A percentile compares a stretch with the other conserved stretches of the same genome.
These are phyloP conservation scores for Rhineura floridana DNA, from an alignment of 2,113 vertebrate genomes.

Conservation along the genomic window DNA sequence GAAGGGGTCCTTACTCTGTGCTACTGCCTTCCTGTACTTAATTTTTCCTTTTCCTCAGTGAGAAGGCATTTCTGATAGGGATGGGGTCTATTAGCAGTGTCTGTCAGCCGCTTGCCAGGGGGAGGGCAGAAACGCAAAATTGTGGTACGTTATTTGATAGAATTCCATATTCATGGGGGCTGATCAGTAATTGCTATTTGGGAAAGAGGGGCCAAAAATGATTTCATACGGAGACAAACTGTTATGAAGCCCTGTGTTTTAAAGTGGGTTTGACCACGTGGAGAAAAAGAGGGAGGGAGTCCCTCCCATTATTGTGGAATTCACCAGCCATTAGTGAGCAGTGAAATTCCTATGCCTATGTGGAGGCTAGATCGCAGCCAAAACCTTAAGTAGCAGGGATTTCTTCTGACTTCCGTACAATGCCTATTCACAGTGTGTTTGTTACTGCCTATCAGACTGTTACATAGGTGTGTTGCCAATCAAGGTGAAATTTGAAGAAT, in stretches of 20 bases:
- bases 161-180: neutral
- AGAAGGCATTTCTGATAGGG: constrained; percentile 11
- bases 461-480: neutral
- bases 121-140: constrained; percentile 43
- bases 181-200: neutral
- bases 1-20: constrained; percentile 33
- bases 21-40: constrained; percentile 62
- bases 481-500: neutral
- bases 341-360: neutral
- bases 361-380: neutral
- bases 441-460: neutral
- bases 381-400: constrained; percentile 56
- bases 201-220: neutral
- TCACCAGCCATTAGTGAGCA: neutral
- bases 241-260: constrained; percentile 46
- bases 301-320: neutral
- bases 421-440: neutral
- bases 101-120: no score
- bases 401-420: constrained; percentile 51
- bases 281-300: neutral
- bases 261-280: constrained; percentile 24
- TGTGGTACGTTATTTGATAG: constrained; percentile 52
- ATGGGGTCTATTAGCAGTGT: constrained; percentile 6
- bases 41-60: constrained; percentile 52
- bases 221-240: neutral